These are phyloP conservation scores for Istiophorus platypterus DNA, from an alignment of 2,113 vertebrate species.

Conservation along the genomic window DNA sequence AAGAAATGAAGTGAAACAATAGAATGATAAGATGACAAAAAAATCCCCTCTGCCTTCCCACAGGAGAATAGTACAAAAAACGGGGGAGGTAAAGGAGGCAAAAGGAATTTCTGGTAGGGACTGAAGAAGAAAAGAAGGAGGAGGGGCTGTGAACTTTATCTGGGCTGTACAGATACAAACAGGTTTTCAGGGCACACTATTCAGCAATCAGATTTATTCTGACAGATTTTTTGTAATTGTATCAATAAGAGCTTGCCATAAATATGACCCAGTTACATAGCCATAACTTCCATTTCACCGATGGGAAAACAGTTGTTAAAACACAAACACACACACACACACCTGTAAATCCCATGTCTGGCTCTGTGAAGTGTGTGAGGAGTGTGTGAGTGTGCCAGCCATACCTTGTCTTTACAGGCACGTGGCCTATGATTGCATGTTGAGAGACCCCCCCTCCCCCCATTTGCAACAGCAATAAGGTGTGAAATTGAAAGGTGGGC, in stretches of 20 bases:
- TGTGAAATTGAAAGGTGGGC: constrained; percentile 72
- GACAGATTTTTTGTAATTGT: background rate
- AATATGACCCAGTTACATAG: no score
- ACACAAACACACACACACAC: background rate
- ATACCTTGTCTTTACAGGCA: constrained; percentile 66
- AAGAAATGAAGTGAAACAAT: background rate
- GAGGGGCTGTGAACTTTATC: background rate
- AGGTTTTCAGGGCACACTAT: background rate
- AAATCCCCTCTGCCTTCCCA: no score
- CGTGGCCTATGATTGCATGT: constrained; percentile 72
- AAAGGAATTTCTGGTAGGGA: background rate
- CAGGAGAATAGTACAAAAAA: background rate
- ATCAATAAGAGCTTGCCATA: background rate
- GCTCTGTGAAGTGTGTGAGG: constrained; percentile 16
- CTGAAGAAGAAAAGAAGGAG: background rate
- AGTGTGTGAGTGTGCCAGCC: constrained; percentile 28
- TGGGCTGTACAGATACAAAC: background rate
- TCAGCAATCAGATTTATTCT: background rate
- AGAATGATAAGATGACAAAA: no score
- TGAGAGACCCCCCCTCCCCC: constrained; percentile 51
- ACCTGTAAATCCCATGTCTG: constrained; percentile 42
- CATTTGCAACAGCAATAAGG: constrained; percentile 73
- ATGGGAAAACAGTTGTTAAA: constrained; percentile 5
- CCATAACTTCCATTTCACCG: background rate
- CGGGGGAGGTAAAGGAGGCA: no score